Base-by-base conservation (phyloP, 2,888 invertebrate species). In the Marronus borbonicus region DNA sequence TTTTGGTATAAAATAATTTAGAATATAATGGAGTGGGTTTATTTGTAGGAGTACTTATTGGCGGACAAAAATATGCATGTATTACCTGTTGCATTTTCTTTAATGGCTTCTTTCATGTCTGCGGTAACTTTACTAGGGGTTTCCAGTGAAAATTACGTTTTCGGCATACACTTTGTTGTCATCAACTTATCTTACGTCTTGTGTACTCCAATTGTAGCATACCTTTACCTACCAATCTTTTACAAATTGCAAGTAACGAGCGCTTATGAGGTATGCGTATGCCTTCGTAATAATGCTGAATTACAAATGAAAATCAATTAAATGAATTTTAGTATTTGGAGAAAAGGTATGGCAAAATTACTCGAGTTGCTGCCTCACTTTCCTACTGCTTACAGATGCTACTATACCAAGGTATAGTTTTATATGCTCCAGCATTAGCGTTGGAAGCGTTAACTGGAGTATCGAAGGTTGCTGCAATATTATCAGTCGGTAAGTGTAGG, bases 401-500 rank as follows among this genome's bases (percentile, higher is more conserved):
- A 81, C 89, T 96, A n/a, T 96, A 96, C 84, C 96, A 95, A 90
- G 95, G 97, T 0, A 95, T 98, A 83, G 98, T 97, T 14, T 88
- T 98, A 7, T 98, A 96, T 87, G 97, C 98, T 0, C 98, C 98
- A 2, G 95, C 98, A 0, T 90, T 98, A 81, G 97, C 98, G 0
- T 88, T 98, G 20, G 94, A 95, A 87, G 92, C 97, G 1, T 94
- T 96, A 36, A 96, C 96, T 1, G 95, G 95, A n/a, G 88, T 96
- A 7, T 92, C 92, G 78, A 92, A 93, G 88, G 87, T 92, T 39
- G 89, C 92, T 80, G 95, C 96, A 0, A 94, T 96, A 81, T 86
- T 95, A 72, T 64, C 92, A 0, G 93, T 95, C 77, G 95, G 90
- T 88, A 84, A 82, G 83, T 80, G 31, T 36, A 36, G 2, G 24